Percentiles rank a stretch among this genome's conserved stretches.
These are phyloP conservation scores for Erpornis zantholeuca DNA, from an alignment of 2,113 vertebrate genomes.

Conservation along the genomic window DNA sequence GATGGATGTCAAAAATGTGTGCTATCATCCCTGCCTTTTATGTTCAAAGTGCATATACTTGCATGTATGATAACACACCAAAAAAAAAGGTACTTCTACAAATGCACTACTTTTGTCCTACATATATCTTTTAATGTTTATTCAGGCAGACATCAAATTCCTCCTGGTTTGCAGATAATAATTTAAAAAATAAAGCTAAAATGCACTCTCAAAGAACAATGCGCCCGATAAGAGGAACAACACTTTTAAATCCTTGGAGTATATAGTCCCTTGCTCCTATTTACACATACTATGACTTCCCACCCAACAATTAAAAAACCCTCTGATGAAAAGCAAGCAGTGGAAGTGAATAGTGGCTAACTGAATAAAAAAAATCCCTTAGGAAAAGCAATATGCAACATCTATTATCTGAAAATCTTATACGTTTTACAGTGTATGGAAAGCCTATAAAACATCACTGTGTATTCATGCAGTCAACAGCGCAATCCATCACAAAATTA, in stretches of 20 bases:
- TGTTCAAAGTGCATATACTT: neutral
- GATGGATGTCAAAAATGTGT: neutral
- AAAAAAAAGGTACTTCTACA: too few relatives aligned
- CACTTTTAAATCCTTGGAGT: neutral
- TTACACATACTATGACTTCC: neutral
- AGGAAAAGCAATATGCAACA: neutral
- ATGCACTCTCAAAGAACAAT: neutral
- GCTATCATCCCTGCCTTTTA: neutral
- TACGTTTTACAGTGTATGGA: neutral
- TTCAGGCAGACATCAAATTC: neutral
- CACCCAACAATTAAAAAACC: neutral
- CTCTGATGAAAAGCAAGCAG: neutral
- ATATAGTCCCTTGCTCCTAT: neutral
- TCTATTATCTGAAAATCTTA: neutral
- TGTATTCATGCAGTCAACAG: neutral
- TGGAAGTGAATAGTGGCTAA: neutral
- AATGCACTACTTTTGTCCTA: neutral
- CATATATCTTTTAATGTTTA: neutral
- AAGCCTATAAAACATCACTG: neutral
- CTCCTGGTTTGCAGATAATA: neutral
- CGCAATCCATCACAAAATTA: slow-evolving; percentile 2
- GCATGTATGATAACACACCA: accelerated
- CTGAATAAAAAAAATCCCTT: neutral
- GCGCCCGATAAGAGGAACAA: neutral
- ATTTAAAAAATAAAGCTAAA: neutral